Base-by-base conservation (phyloP, 2,888 invertebrate genomes). In the Bembecia ichneumoniformis region DNA sequence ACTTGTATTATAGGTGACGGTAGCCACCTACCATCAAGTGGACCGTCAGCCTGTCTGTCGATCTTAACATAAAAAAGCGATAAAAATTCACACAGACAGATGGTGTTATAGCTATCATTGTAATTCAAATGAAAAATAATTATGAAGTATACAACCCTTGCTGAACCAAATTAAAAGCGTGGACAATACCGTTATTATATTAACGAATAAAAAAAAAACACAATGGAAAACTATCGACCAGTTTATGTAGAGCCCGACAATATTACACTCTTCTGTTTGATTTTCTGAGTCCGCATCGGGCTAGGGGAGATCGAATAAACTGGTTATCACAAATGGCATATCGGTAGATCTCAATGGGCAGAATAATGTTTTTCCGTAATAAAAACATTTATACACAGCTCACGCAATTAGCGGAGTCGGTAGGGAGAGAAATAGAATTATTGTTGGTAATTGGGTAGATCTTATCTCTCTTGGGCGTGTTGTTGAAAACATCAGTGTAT, bases 381-480 rank as follows among this genome's bases (percentile, higher is more conserved):
- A 64, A 64, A 63, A 64, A 62, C 62, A 63, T 61, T 64, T 61
- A 58, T 57, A 61, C 60, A 56, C 57, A 50, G 48, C 54, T 15
- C 44, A 59, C 62, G 63, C 70, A 74, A 74, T 73, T 72, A 70
- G 62, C 53, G 58, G 55, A 51, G 49, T 50, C 50, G 49, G 54
- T 40, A 34, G 47, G 50, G 53, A 57, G 58, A 60, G 61, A 66
- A 68, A 72, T 60, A 58, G 55, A 67, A 62, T 69, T 66, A 74
- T 77, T 77, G 72, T 71, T 69, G 62, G 62, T 70, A 72, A 71
- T 74, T 71, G 65, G 68, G 63, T 66, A 68, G 72, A 74, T 71
- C 61, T 65, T 72, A 68, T 67, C 66, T 52, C 58, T 58, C 56
- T 56, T 58, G 63, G 65, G 68, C 55, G 65, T 61, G 52, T 50